Conservation (phyloP, 2,113 vertebrate genomes). For the Carlito syrichta region DNA sequence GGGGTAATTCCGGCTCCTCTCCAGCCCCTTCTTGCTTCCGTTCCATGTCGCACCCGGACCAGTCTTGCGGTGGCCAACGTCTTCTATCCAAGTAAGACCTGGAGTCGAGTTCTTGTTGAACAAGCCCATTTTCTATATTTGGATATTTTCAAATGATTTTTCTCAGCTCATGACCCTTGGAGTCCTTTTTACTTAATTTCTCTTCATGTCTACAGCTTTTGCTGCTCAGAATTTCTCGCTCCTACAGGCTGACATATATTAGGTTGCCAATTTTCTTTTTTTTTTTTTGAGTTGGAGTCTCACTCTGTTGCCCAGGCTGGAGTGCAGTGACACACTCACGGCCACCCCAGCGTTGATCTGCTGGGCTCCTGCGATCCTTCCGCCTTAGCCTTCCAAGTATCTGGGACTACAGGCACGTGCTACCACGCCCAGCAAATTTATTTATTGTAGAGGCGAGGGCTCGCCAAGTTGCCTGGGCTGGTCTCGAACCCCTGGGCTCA, state of each 20-base stretch:
- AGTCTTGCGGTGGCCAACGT: neutral
- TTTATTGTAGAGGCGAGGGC: too few species aligned
- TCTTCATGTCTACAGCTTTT: neutral
- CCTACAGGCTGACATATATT: neutral
- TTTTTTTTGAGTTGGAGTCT: too few species aligned
- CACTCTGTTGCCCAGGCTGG: too few species aligned
- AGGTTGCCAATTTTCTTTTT: neutral
- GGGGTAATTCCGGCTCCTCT: neutral
- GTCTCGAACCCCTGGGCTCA: too few species aligned
- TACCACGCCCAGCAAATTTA: too few species aligned
- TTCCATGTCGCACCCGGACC: neutral
- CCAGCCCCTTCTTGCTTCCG: neutral
- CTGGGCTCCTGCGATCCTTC: too few species aligned
- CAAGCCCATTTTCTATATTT: neutral
- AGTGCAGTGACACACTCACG: too few species aligned
- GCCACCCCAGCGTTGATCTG: too few species aligned
- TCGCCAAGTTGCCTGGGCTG: too few species aligned
- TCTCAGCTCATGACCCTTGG: neutral
- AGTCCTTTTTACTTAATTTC: conserved; percentile 33
- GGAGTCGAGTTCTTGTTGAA: neutral
- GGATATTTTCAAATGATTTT: neutral
- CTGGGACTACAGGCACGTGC: too few species aligned
- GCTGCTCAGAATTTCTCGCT: neutral
- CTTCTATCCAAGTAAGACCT: neutral
- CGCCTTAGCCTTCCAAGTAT: too few species aligned